Base-by-base conservation (phyloP, 2,113 vertebrate genomes). In the Ammospiza caudacuta region DNA sequence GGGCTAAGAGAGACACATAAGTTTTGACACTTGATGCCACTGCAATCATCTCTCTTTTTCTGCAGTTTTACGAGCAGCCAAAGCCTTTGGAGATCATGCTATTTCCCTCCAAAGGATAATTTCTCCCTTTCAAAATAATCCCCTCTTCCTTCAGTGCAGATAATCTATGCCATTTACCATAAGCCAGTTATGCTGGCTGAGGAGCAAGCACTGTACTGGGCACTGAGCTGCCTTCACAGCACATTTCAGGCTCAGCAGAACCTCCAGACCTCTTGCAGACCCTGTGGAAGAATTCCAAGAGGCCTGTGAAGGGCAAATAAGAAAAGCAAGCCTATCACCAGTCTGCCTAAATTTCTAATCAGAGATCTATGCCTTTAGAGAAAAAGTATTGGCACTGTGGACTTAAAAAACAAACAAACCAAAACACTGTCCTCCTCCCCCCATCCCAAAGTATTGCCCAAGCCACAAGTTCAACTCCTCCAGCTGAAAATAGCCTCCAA, bases 41-140 rank as follows among this genome's bases (percentile, higher is more conserved):
- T 43, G 72, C 83, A 47, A 82, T 31, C 23, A 14, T 49, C 61
- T 47, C 62, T 74, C 72, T 84, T 86, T 52, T 79, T 54, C 81
- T 19, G 12, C 79, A 72, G 69, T 57, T 94, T 90, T 94, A 81
- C 54, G 79, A 94, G 92, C 84, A 86, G 94, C 54, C 69, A 93
- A 96, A 96, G 82, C 87, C 81, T 79, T 81, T 68, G 75, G 87
- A 86, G 72, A 91, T 83, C 22, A 3, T 74, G 89, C 82, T 79
- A 74, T 94, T 95, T 94, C 79, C 70, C 91, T 68, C 78, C 69
- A 73, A 95, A 95, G 81, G 87, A 93, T 91, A 63, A 91, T 94
- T 95, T 91, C 93, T 95, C 66, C 55, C 64, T 92, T 95, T 94
- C 69, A 92, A 79, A 96, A 87, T 95, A 95, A 96, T 91, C 95